These are phyloP conservation scores for Pedetes capensis DNA, from an alignment of 2,113 vertebrate species.

Conservation along the genomic window DNA sequence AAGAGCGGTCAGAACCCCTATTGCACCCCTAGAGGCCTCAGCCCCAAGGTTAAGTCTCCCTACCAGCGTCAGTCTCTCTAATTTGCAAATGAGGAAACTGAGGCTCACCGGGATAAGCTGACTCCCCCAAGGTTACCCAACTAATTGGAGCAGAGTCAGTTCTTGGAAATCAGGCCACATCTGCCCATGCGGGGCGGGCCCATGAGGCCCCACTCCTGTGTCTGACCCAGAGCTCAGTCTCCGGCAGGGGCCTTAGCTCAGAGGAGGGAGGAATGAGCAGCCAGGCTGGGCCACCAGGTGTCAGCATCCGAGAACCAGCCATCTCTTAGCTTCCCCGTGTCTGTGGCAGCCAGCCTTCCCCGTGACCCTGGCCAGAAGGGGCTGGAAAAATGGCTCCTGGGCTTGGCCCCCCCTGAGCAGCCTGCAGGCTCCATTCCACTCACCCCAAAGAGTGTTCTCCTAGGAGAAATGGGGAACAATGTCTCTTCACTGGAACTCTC, in stretches of 20 bases:
- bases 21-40: background rate
- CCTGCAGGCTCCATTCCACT: background rate
- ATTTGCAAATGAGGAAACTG: background rate
- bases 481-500: background rate
- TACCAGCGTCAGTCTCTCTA: background rate
- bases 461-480: rapidly evolving
- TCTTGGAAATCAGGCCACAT: background rate
- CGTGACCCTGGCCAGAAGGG: background rate
- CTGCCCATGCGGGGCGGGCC: background rate
- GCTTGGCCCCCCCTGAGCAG: background rate
- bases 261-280: too few species aligned
- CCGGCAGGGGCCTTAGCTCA: background rate
- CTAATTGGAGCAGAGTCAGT: background rate
- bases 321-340: background rate
- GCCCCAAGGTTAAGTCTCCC: background rate
- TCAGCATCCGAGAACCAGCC: background rate
- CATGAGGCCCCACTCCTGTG: background rate
- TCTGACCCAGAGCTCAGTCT: background rate
- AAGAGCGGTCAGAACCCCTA: background rate
- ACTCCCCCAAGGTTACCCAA: background rate
- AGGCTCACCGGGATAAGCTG: background rate
- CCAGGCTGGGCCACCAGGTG: background rate
- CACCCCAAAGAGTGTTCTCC: too few species aligned
- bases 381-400: background rate
- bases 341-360: background rate